These are phyloP conservation scores for Petrocephalus zakoni DNA, from an alignment of 2,113 vertebrate genomes.

Conservation along the genomic window DNA sequence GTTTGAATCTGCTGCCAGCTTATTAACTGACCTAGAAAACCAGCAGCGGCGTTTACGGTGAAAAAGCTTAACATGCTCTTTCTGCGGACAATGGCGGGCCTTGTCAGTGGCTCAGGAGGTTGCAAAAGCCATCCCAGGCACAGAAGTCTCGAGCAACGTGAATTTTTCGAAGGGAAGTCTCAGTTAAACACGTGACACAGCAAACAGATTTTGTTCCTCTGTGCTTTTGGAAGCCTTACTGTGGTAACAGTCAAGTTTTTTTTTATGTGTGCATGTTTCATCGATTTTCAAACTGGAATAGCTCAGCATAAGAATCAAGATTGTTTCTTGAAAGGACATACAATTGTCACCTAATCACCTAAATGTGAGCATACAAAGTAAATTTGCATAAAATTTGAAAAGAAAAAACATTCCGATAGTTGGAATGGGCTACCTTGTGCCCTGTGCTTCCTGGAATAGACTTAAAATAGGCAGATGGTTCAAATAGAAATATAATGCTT, in stretches of 20 bases:
- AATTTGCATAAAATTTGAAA: background rate
- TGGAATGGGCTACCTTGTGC: background rate
- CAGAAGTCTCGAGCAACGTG: background rate
- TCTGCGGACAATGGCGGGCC: slow-evolving; percentile 2
- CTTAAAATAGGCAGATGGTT: background rate
- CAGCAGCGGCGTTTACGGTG: background rate
- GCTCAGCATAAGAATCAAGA: background rate
- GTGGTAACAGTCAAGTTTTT: background rate
- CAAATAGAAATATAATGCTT: background rate
- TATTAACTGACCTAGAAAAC: slow-evolving; percentile 31
- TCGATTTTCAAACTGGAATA: background rate
- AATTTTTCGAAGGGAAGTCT: background rate
- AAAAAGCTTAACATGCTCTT: slow-evolving; percentile 4
- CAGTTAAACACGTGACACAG: background rate
- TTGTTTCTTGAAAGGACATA: background rate
- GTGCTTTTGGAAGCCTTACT: background rate
- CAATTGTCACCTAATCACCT: background rate
- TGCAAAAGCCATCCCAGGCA: background rate
- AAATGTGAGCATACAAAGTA: background rate
- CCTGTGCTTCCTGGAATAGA: background rate
- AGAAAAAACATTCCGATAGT: background rate
- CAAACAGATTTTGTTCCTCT: background rate
- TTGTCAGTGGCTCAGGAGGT: background rate
- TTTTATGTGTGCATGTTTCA: background rate
- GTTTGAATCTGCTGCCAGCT: background rate